Conservation (phyloP, 1,140 invertebrate genomes). For the Trichomalopsis sarcophagae region DNA sequence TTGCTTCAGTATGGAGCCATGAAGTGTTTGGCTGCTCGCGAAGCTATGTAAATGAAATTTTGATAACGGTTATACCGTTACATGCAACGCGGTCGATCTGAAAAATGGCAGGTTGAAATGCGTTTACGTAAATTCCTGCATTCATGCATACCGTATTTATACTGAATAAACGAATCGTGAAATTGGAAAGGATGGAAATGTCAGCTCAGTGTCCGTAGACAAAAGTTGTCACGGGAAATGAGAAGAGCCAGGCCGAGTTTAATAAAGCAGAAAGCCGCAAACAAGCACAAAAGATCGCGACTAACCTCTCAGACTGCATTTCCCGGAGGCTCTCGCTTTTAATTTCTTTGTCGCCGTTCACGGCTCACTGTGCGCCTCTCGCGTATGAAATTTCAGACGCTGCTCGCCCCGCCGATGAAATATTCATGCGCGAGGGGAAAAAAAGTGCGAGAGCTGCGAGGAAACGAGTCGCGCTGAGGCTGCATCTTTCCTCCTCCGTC, state of each 20-base stretch:
- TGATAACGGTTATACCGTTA: not conserved
- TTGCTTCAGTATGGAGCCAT: too few species aligned
- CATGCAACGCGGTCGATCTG: too few species aligned
- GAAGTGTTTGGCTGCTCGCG: too few species aligned
- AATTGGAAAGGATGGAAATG: too few species aligned
- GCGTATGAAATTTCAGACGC: not conserved
- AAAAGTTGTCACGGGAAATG: too few species aligned
- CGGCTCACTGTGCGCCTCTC: not conserved
- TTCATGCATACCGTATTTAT: too few species aligned
- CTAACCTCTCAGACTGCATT: not conserved
- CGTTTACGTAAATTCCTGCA: too few species aligned
- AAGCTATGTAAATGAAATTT: not conserved
- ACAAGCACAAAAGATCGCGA: not conserved
- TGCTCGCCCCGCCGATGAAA: constrained; percentile 14
- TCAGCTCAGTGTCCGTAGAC: too few species aligned
- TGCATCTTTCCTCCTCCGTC: not conserved
- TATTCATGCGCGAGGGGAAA: constrained; percentile 4
- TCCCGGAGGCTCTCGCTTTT: constrained; percentile 8
- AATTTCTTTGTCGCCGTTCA: constrained; percentile 16
- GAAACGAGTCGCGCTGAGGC: not conserved
- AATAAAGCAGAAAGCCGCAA: not conserved
- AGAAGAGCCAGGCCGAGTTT: not conserved
- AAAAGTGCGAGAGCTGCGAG: not conserved
- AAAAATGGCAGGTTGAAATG: too few species aligned
- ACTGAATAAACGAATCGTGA: too few species aligned